Evolutionary conservation across 92 coral and sea anemone genomes (phyloP), one percentile per base, ranked within the genome.

Genomic region (Epizoanthus scotinus): DNA sequence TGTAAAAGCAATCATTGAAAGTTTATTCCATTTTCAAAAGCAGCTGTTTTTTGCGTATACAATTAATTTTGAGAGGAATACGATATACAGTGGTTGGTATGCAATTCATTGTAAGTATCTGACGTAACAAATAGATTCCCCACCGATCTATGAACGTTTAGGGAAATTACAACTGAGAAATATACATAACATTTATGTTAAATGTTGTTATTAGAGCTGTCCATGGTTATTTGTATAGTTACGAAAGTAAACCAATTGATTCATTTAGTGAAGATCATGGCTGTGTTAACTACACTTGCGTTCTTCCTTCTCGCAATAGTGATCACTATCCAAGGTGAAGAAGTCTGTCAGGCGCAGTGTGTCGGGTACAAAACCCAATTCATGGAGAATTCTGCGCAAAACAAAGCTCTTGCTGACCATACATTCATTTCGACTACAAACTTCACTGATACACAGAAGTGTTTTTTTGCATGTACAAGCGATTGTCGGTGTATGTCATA

Each of bases 221-320:
- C 40, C 40, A 3, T 34, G 40, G 36, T 31, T 31, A 1, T 31
- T 31, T 31, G 4, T 31, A 31, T 31, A 31, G 36, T 31, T 4
- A 31, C 36, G 40, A 34, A 34, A 34, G 40, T 34, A 34, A 34
- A 34, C 40, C 5, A 34, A 34, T 5, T 6, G 4, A 3, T 6
- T 34, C 95, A 72, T 89, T 95, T 8, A 94, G 96, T 86, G 50
- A 68, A 58, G 63, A 58, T 25, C 10, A 58, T 58, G 63, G 8
- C 6, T 10, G 63, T 9, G 63, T 58, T 15, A 58, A 58, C 63
- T 58, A 58, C 63, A 20, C 2, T 58, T 10, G 10, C 3, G 20
- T 10, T 58, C 24, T n/a, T 58, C 63, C 63, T 58, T 25, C 2
- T 20, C 24, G 9, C 63, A 25, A n/a, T 58, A 8, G 24, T 58